Evolutionary conservation across 92 coral and sea anemone genomes (phyloP).

Genomic region (Meandrina meandrites): DNA sequence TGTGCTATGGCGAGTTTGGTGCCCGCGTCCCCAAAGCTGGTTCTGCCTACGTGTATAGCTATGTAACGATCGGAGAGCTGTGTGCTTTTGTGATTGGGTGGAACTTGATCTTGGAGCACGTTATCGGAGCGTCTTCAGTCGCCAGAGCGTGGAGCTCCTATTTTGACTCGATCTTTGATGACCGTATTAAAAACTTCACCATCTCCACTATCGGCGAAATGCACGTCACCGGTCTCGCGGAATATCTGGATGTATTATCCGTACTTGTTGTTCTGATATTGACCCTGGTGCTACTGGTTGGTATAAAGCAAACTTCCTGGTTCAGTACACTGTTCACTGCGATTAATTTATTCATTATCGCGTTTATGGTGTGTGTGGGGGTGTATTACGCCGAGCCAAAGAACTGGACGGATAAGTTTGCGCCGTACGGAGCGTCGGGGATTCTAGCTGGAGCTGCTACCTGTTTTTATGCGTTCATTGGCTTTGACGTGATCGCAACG

Average conservation of each 20-base stretch:
- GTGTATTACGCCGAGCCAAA: constrained; percentile 65
- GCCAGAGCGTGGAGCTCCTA: constrained; percentile 91
- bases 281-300: constrained; percentile 64
- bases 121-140: constrained; percentile 87
- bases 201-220: constrained; percentile 68
- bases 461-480: constrained; percentile 88
- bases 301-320: constrained; percentile 81
- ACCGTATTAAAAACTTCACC: constrained; percentile 68
- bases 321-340: constrained; percentile 74
- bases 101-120: constrained; percentile 88
- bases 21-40: constrained; percentile 99
- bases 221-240: constrained; percentile 56
- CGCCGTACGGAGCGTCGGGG: constrained; percentile 85
- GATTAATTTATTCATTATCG: constrained; percentile 72
- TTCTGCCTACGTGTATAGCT: constrained; percentile 93
- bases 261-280: constrained; percentile 45
- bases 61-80: constrained; percentile 92
- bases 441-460: constrained; percentile 95
- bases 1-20: constrained; percentile 98
- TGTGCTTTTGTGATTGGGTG: constrained; percentile 95
- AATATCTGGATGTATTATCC: constrained; percentile 84
- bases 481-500: constrained; percentile 93
- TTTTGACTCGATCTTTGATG: constrained; percentile 76
- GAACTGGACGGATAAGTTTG: constrained; percentile 84
- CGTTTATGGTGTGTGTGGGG: constrained; percentile 70